phyloP scores from a whole-genome alignment of 2,888 invertebrate genomes.

The Drosophila acutilabella region DNA sequence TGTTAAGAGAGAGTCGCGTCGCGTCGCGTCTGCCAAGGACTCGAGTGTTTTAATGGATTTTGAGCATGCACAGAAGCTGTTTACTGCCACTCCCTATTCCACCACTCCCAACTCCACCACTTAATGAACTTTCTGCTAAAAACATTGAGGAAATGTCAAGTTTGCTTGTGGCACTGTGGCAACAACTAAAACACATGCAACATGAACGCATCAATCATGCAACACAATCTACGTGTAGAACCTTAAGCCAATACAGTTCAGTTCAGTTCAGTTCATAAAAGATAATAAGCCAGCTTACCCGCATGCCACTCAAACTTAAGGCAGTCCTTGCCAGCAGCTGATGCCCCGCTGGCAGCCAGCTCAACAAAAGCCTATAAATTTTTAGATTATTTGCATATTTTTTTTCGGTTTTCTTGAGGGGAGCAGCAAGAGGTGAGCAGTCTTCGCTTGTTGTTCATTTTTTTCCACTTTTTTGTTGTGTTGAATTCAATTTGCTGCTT shows the following conservation, averaged over 20 bases:
- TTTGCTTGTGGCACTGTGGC: conserved; percentile 40
- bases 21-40: conserved; percentile 70
- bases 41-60: conserved; percentile 81
- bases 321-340: conserved; percentile 51
- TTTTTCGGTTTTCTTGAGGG: conserved; percentile 26
- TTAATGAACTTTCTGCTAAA: conserved; percentile 58
- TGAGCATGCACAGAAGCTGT: conserved; percentile 58
- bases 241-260: conserved; percentile 50
- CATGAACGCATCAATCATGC: conserved; percentile 65
- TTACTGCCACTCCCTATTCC: conserved; percentile 37
- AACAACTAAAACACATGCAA: conserved; percentile 58
- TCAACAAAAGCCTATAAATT: conserved; percentile 80
- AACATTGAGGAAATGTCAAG: conserved; percentile 75
- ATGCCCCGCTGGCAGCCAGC: conserved; percentile 32
- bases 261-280: conserved; percentile 71
- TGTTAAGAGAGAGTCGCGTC: conserved; percentile 45
- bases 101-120: too few relatives aligned
- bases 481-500: conserved; percentile 67
- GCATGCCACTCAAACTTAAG: conserved; percentile 68
- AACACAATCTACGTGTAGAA: conserved; percentile 31
- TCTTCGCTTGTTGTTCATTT: conserved; percentile 9
- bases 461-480: background rate
- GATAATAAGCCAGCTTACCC: conserved; percentile 77
- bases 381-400: conserved; percentile 84
- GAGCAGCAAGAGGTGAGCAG: conserved; percentile 25